Percentiles rank a stretch among this genome's conserved stretches.
phyloP scores from a whole-genome alignment of 2,888 invertebrate species.

The Melanotus villosus region DNA sequence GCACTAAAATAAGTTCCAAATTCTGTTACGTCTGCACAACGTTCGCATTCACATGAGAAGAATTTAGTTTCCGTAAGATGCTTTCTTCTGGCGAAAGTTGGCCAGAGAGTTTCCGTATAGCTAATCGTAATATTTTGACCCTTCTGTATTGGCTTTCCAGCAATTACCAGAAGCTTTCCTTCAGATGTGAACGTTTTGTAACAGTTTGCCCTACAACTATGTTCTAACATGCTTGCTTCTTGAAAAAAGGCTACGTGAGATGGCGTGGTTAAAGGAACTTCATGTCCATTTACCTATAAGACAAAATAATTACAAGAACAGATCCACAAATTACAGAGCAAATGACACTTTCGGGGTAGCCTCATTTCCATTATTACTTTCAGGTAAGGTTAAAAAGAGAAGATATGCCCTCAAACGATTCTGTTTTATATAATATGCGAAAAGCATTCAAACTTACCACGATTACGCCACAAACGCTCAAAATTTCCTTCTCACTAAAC shows the following conservation, averaged over 20 bases:
- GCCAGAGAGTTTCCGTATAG: conserved; percentile 89
- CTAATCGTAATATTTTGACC: conserved; percentile 85
- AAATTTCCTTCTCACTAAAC: conserved; percentile 81
- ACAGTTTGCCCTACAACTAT: conserved; percentile 86
- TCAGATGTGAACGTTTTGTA: conserved; percentile 83
- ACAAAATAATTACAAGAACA: too few species aligned
- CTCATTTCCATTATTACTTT: too few species aligned
- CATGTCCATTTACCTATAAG: too few species aligned
- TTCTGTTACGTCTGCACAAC: conserved; percentile 83
- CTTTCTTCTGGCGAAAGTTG: conserved; percentile 81
- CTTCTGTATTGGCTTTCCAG: conserved; percentile 72
- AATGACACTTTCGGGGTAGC: too few species aligned
- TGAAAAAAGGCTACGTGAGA: too few species aligned
- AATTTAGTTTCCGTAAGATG: conserved; percentile 83
- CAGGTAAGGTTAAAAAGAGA: too few species aligned
- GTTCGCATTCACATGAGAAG: conserved; percentile 80
- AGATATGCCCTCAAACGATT: too few species aligned
- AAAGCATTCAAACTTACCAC: neutral
- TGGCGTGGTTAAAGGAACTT: too few species aligned
- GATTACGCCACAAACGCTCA: conserved; percentile 81
- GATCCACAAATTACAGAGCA: too few species aligned
- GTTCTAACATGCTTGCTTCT: conserved; percentile 69
- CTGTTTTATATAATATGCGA: too few species aligned
- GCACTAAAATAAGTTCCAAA: conserved; percentile 81
- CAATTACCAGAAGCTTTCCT: conserved; percentile 75